Evolutionary conservation across 2,113 vertebrate genomes (phyloP), one percentile per base, ranked within the genome.

Genomic region (Lophura nycthemera): DNA sequence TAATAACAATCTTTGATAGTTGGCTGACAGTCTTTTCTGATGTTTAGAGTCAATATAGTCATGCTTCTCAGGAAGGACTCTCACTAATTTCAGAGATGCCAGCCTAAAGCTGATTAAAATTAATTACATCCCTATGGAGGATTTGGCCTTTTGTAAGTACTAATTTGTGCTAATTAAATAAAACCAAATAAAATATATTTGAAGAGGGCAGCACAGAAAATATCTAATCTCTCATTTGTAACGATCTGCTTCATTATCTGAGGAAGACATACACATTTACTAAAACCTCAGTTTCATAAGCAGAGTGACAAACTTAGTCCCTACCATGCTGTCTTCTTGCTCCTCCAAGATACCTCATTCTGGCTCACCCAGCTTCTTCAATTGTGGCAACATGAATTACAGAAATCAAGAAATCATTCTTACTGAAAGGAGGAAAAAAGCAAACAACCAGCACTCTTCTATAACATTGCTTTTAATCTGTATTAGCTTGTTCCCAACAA

Each of bases 31-130:
- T 48, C 48, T 88, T 81, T 74, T 50, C 27, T 83, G 64, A 66
- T 4, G 0, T 71, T 90, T 81, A 50, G 34, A 24, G 32, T 83
- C 50, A 60, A 29, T 36, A 47, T 3, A 21, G 20, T 29, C 40
- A 45, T 17, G 71, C 15, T 86, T 71, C 52, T 84, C 45, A 36
- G 66, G 64, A 59, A 34, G 75, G 66, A 36, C 70, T 78, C 74
- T 82, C n/a, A 72, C 17, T 84, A 82, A 83, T 88, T 91, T 25
- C 66, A 89, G 22, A 82, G 67, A 82, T 65, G 52, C 40, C 77
- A 92, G 84, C 65, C 59, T 70, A 73, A 94, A 95, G 59, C 77
- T 75, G 66, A 87, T 85, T 81, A 66, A 54, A 65, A 80, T 75
- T 82, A 65, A 25, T 72, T 86, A 25, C 22, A 84, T 73, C 27